Evolutionary conservation across 2,888 invertebrate genomes (phyloP).

Genomic region (Argyra leucocephala): DNA sequence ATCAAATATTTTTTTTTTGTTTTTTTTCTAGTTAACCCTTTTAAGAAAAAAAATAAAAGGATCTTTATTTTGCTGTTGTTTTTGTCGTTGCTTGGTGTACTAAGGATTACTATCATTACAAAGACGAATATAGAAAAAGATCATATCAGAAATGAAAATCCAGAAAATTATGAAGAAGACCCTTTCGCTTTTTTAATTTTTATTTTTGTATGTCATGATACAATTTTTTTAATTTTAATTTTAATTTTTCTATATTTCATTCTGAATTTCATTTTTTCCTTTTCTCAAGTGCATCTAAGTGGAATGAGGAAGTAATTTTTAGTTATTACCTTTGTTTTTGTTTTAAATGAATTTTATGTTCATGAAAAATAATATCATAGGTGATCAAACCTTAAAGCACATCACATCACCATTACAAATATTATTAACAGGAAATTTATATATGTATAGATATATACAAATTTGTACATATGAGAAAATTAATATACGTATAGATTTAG

Average conservation of each 20-base stretch:
- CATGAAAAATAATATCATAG: too few species aligned
- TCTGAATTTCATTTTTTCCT: not conserved
- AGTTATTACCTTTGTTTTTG: not conserved
- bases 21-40: not conserved
- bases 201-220: not conserved
- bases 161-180: not conserved
- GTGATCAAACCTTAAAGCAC: too few species aligned
- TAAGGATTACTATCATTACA: too few species aligned
- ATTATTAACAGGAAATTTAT: too few species aligned
- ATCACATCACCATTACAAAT: too few species aligned
- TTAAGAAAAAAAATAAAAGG: too few species aligned
- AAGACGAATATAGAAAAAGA: not conserved
- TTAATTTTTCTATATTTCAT: not conserved
- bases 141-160: not conserved
- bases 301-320: not conserved
- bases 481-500: too few species aligned
- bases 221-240: not conserved
- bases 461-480: too few species aligned
- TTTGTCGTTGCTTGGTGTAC: too few species aligned
- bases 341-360: not conserved
- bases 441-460: too few species aligned
- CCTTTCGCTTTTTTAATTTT: not conserved
- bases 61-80: not conserved
- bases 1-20: not conserved
- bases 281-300: slow-evolving; percentile 6